Base-by-base conservation (phyloP, 2,888 invertebrate species). In the Rhabditoides inermis region DNA sequence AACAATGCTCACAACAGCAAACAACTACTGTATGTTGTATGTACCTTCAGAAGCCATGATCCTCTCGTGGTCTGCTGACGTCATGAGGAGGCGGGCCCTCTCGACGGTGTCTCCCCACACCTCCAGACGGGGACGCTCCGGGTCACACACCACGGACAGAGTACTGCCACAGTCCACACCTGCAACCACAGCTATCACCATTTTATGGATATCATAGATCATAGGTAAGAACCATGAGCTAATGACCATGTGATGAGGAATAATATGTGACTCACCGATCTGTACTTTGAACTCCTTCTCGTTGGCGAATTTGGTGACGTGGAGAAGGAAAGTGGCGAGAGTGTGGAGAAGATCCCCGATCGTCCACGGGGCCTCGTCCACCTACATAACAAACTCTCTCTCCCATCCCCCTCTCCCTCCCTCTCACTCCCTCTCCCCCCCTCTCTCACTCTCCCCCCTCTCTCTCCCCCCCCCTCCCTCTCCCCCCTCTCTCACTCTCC, bases 351-450 rank as follows among this genome's bases (percentile, higher is more conserved):
- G 63, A 42, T 73, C 73, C 6, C 73, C 72, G 45, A 73, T 72
- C 2, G 73, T 73, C 49, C 68, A 71, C 15, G 73, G 73, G 18
- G 70, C 61, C 44, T 74, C 73, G 44, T 71, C 66, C 3, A 67
- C 58, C 67, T 67, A 41, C 18, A 60, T 45, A 49, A 27, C 42
- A 2, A 23, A 22, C 3, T 5, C n/a, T 42, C 23, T 42, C 15
- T n/a, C 25, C 23, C 23, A 22, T 23, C 22, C 15, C 25, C 23
- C 23, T 45, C 60, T 51, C 28, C 72, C 72, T 55, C 72, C 70
- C 27, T 68, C 23, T 42, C 15, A 20, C 25, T 42, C 23, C 23
- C 42, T 18, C 15, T 23, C 23, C 23, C 45, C 60, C 49, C 28
- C 23, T 42, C 15, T n/a, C 25, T 42, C 23, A 22, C 42, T 18